Evolutionary conservation across 2,113 vertebrate species (phyloP).

Genomic region (Agapornis roseicollis): DNA sequence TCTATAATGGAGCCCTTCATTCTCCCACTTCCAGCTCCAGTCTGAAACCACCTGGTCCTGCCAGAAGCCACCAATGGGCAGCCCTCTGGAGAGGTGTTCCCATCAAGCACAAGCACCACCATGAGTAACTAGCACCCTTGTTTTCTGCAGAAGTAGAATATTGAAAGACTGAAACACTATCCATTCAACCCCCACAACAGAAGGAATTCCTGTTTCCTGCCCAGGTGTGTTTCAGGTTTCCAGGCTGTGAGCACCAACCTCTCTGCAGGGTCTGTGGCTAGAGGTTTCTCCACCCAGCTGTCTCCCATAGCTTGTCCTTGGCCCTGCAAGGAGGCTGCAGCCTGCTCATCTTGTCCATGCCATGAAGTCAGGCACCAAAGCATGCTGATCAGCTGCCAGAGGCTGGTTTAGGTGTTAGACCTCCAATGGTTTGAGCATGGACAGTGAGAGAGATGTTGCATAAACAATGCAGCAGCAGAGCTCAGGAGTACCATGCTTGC

Average conservation of each 20-base stretch:
- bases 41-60: background rate
- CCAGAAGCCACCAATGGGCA: background rate
- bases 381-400: accelerated
- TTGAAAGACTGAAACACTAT: background rate
- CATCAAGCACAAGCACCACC: background rate
- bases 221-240: background rate
- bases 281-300: background rate
- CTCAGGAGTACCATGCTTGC: background rate
- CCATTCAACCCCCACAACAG: background rate
- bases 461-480: background rate
- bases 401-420: background rate
- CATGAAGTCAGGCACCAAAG: background rate
- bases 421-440: background rate
- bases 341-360: background rate
- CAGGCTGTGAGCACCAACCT: background rate
- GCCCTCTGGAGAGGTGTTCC: background rate
- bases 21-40: background rate
- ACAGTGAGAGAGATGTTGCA: background rate
- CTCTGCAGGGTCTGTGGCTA: background rate
- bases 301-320: background rate
- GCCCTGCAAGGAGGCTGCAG: background rate
- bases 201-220: background rate
- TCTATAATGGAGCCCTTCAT: background rate
- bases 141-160: background rate
- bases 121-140: background rate